Base-by-base conservation (phyloP, 1,140 invertebrate species). In the Drosophila teissieri region DNA sequence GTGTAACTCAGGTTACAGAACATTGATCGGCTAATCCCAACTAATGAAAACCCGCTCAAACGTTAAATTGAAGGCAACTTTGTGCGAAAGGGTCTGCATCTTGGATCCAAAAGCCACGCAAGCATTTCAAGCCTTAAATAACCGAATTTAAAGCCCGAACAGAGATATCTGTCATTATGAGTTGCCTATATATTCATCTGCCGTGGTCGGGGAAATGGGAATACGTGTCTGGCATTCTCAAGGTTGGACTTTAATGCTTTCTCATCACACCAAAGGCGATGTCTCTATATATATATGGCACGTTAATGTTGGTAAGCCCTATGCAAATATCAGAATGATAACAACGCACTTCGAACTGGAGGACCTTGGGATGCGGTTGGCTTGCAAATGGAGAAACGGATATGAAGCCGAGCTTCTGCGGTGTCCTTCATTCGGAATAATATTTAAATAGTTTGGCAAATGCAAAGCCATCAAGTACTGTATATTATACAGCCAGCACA, bases 211-310 rank as follows among this genome's bases (percentile, higher is more conserved):
- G 55, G 76, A 54, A 64, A 78, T 69, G 74, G 63, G 51, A 64
- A 72, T 67, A 85, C 81, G 82, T 85, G 78, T 86, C 82, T 88
- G 79, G 83, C 79, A 86, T 86, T 88, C 80, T 82, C 83, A 88
- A 86, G 83, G 78, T 78, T 82, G 61, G 70, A 64, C 82, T 88
- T 88, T 88, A 82, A 82, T 82, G 84, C 74, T 57, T 49, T 58
- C 70, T 58, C 73, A 67, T 75, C 73, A 69, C 62, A 76, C 72
- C 70, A 42, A 45, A 39, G 60, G 42, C 45, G 17, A 39, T 17
- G 46, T 44, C 54, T 60, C 15, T 34, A 73, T 49, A 17, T 17
- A n/a, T 53, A 19, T 44, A 7, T 24, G 31, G 19, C 17, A 67
- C n/a, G 14, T 55, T 49, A 34, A 36, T 40, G 27, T 70, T 39